Evolutionary conservation across 2,797 vertebrate species (phyloP).

Genomic region (Macroramphosus scolopax): DNA sequence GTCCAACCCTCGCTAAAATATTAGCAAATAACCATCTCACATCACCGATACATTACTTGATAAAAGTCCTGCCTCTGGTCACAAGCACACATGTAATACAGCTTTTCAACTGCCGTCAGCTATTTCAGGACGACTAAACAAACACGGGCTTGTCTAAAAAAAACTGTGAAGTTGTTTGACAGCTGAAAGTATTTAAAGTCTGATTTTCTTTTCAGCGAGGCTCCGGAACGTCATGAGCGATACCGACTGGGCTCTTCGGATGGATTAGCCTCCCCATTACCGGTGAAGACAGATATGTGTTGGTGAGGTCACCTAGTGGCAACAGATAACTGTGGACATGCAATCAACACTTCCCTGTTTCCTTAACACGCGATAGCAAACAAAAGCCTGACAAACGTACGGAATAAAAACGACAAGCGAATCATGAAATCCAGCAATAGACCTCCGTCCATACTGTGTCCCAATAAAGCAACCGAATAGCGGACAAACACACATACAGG

Average conservation of each 20-base stretch:
- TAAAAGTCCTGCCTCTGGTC: conserved; percentile 3
- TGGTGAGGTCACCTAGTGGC: conserved; percentile 14
- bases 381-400: too few relatives aligned
- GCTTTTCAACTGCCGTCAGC: too few relatives aligned
- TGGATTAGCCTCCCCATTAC: conserved; percentile 40
- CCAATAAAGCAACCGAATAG: conserved; percentile 28
- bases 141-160: neutral
- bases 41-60: neutral
- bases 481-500: neutral
- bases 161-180: conserved; percentile 3
- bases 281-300: conserved; percentile 27
- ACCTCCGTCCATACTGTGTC: too few relatives aligned
- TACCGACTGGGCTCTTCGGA: conserved; percentile 11
- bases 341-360: conserved; percentile 14
- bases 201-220: conserved; percentile 17
- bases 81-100: neutral
- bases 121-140: neutral
- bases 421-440: too few relatives aligned
- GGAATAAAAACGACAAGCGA: too few relatives aligned
- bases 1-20: too few relatives aligned
- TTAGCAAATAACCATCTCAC: too few relatives aligned
- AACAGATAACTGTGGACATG: conserved; percentile 21
- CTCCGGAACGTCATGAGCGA: conserved; percentile 17
- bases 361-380: too few relatives aligned
- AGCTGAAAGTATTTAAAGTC: conserved; percentile 12